These are phyloP conservation scores for Arizona elegans DNA, from an alignment of 2,113 vertebrate species.

Conservation along the genomic window DNA sequence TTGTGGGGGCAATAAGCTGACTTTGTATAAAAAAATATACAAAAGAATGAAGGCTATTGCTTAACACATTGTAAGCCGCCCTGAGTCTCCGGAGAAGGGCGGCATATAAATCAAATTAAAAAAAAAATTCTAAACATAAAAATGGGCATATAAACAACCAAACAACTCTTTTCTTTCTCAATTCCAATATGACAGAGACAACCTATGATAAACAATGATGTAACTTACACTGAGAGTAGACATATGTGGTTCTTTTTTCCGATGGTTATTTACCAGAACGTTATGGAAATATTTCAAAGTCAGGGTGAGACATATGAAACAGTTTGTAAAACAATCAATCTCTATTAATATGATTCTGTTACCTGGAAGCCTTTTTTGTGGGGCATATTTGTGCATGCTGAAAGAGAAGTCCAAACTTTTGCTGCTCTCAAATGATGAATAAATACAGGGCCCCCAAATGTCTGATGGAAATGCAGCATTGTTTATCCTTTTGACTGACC, in stretches of 20 bases:
- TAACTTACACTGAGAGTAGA: background rate
- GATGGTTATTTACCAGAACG: background rate
- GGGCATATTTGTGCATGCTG: background rate
- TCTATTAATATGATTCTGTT: background rate
- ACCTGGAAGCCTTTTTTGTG: background rate
- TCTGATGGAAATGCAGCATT: background rate
- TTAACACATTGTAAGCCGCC: too few species aligned
- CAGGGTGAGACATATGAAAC: background rate
- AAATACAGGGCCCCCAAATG: background rate
- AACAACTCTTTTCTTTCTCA: background rate
- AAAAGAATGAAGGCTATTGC: too few species aligned
- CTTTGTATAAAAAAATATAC: too few species aligned
- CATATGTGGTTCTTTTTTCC: background rate
- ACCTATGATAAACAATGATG: background rate
- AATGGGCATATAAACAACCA: background rate
- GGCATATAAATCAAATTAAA: too few species aligned
- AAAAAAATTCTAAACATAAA: background rate
- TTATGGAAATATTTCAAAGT: background rate
- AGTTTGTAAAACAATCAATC: background rate
- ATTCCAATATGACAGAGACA: background rate
- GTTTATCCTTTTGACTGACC: background rate
- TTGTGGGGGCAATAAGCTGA: too few species aligned
- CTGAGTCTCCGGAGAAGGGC: too few species aligned
- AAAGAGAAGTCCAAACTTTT: background rate
- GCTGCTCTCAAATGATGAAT: background rate